Base-by-base conservation (phyloP, 2,797 vertebrate genomes). In the Hephaestus fuliginosus region DNA sequence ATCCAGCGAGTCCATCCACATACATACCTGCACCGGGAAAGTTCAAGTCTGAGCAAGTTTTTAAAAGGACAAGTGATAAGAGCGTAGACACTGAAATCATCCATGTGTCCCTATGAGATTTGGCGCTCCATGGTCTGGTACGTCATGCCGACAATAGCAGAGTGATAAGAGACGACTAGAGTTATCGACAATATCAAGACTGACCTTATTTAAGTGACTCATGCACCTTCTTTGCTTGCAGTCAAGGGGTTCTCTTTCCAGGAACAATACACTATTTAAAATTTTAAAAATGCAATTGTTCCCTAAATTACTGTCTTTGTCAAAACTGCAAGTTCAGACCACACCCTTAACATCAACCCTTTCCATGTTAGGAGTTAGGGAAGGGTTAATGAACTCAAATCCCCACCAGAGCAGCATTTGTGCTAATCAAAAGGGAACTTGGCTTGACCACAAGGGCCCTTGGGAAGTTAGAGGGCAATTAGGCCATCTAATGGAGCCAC, bases 361-460 rank as follows among this genome's bases (percentile, higher is more conserved):
- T 44, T 44, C 9, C 7, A 36, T 58, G 43, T 49, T 18, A 13
- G 11, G 22, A 11, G 7, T 55, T 5, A 3, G 5, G 25, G 7
- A 3, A 22, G 15, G 17, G 36, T 44, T n/a, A 11, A 13, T 22
- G 15, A 11, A 14, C 25, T 57, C 13, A n/a, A 73, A 39, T 17
- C 1, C 1, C 3, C 22, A 76, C 44, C 20, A 66, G n/a, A 63
- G 51, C 28, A 43, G 10, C 4, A 39, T 80, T 58, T 55, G 46
- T 60, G 74, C 33, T 64, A n/a, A 86, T 85, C 30, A 77, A 76
- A 80, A 83, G 66, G 43, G 15, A 30, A 74, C 56, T 71, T 70
- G n/a, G 46, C 39, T 33, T 43, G 55, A 74, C 36, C 49, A 58
- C 53, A 17, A 56, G 44, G 28, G 48, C 58, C 30, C 71, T 57